Percentiles rank a stretch among this genome's conserved stretches.
These are phyloP conservation scores for Acanthornis magna DNA, from an alignment of 2,797 vertebrate species.

Conservation along the genomic window DNA sequence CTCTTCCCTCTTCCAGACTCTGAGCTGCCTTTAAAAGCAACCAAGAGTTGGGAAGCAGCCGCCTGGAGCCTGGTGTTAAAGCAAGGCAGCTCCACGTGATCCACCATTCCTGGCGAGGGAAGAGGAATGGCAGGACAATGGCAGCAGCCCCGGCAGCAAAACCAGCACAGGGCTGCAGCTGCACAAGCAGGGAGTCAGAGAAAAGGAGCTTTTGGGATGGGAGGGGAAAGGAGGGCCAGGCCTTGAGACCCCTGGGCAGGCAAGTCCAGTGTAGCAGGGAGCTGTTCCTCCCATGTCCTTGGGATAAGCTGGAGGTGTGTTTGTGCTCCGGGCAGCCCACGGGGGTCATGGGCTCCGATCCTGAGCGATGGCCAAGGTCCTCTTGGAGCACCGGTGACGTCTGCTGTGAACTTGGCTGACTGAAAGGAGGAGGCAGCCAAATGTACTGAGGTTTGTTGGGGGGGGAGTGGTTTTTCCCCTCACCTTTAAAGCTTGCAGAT, in stretches of 20 bases:
- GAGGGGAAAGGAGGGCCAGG: neutral
- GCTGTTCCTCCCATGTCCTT: neutral
- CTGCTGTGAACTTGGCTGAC: neutral
- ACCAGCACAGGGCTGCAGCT: neutral
- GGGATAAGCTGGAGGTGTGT: neutral
- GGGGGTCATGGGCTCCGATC: neutral
- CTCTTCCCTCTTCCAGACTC: neutral
- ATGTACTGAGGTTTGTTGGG: neutral
- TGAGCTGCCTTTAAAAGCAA: neutral
- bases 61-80: rapidly evolving
- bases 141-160: neutral
- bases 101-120: rapidly evolving
- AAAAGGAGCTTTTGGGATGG: neutral
- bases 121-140: neutral
- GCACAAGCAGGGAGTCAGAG: neutral
- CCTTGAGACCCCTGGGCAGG: neutral
- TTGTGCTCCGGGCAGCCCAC: neutral
- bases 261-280: rapidly evolving
- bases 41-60: rapidly evolving
- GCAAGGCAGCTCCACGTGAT: neutral
- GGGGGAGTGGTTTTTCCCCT: neutral
- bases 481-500: neutral
- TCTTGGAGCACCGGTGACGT: rapidly evolving
- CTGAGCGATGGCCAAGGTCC: neutral
- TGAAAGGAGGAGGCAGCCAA: neutral